These are phyloP conservation scores for Graptemys geographica DNA, from an alignment of 2,797 vertebrate species.

Conservation along the genomic window DNA sequence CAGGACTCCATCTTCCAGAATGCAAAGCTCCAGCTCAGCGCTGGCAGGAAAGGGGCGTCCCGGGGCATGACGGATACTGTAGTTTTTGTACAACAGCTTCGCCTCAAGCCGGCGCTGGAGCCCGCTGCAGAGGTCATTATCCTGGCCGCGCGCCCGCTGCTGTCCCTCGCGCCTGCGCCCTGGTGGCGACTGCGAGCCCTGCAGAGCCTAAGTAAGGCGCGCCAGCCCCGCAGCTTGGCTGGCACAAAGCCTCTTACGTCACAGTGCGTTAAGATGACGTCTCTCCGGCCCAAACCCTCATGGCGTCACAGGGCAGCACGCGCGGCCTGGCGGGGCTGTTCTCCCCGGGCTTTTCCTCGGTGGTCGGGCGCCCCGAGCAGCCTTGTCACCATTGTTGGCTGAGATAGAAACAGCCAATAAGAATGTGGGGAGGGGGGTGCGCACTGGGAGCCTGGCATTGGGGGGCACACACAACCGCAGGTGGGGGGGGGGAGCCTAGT, in stretches of 20 bases:
- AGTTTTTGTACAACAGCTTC: not conserved
- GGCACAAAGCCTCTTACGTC: not conserved
- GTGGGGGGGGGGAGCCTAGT: not conserved
- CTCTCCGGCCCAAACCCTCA: not conserved
- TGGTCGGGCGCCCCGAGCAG: too few relatives aligned
- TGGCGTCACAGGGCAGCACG: not conserved
- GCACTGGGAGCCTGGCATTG: not conserved
- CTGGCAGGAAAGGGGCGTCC: not conserved
- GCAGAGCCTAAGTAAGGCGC: accelerated
- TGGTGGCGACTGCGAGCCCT: not conserved
- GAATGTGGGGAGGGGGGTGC: too few relatives aligned
- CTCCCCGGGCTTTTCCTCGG: not conserved
- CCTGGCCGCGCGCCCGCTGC: too few relatives aligned
- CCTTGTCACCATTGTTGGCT: not conserved
- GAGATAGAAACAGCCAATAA: not conserved
- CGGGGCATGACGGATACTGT: not conserved
- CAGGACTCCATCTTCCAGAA: not conserved
- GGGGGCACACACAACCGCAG: not conserved
- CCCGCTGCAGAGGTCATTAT: too few relatives aligned
- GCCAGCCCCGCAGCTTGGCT: not conserved
- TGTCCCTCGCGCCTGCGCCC: not conserved
- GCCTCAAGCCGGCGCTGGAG: too few relatives aligned
- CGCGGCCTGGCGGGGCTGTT: too few relatives aligned
- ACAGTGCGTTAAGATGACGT: not conserved
- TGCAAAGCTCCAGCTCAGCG: not conserved